Evolutionary conservation across 1,140 invertebrate species (phyloP).

Genomic region (Anastrepha ludens): DNA sequence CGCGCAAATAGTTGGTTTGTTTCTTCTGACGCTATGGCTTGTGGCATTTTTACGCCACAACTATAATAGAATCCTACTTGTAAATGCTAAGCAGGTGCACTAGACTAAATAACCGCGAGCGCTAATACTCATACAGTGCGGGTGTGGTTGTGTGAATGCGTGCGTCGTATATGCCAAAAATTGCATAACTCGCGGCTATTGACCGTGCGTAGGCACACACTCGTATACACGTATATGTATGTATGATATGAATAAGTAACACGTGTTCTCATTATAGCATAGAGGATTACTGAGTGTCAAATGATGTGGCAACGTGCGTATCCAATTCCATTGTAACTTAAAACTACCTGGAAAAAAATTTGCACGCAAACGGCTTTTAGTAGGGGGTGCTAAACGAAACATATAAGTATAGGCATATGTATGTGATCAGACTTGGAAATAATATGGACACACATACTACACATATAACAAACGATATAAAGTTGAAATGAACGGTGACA

Average conservation of each 20-base stretch:
- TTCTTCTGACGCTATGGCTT: slow-evolving; percentile 25
- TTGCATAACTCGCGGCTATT: slow-evolving; percentile 19
- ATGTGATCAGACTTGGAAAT: too few species aligned
- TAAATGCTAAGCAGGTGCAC: slow-evolving; percentile 22
- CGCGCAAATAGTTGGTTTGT: slow-evolving; percentile 42
- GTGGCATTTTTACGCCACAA: neutral
- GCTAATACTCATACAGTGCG: neutral
- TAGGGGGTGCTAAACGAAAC: too few species aligned
- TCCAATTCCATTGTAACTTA: neutral
- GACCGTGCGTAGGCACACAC: neutral
- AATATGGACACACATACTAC: too few species aligned
- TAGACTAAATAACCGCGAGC: slow-evolving; percentile 11
- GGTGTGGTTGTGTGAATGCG: neutral
- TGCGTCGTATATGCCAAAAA: neutral
- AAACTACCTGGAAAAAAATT: slow-evolving; percentile 21
- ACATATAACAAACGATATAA: too few species aligned
- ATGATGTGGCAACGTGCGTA: slow-evolving; percentile 26
- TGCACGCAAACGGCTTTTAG: neutral
- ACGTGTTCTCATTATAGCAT: neutral
- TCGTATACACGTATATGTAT: too few species aligned
- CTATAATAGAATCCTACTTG: slow-evolving; percentile 15
- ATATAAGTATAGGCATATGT: too few species aligned
- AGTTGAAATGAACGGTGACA: too few species aligned
- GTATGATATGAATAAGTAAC: neutral
- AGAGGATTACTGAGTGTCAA: neutral